Percentiles rank a stretch among this genome's conserved stretches.
Conservation (phyloP, 2,888 invertebrate genomes). For the Fabriciana adippe region DNA sequence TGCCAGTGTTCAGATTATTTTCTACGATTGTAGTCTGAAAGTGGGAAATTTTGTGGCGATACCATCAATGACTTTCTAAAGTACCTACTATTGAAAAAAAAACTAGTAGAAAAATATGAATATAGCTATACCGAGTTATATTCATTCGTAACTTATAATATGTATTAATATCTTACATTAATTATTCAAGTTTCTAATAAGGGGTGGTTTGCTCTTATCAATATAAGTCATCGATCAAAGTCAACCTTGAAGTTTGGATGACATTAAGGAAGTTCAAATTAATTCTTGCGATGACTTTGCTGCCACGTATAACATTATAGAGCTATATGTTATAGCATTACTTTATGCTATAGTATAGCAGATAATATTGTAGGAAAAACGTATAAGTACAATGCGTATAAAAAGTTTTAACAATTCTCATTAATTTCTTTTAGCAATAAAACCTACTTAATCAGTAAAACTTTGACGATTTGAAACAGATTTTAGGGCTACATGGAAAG, state of each 20-base stretch:
- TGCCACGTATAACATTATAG: background rate
- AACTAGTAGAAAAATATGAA: background rate
- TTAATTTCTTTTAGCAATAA: background rate
- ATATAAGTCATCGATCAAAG: slow-evolving; percentile 18
- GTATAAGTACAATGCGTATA: too few relatives aligned
- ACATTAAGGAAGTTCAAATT: slow-evolving; percentile 19
- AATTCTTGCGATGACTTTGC: slow-evolving; percentile 18
- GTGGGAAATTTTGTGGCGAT: slow-evolving; percentile 4
- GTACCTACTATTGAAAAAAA: background rate
- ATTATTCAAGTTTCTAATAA: slow-evolving; percentile 8
- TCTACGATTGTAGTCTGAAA: slow-evolving; percentile 19
- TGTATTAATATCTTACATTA: background rate
- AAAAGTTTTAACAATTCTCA: background rate
- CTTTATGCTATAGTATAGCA: background rate
- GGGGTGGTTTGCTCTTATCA: slow-evolving; percentile 8
- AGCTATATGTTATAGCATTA: background rate
- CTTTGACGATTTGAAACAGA: background rate
- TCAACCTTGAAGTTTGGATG: slow-evolving; percentile 17
- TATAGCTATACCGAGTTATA: too few relatives aligned
- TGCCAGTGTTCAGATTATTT: slow-evolving; percentile 29
- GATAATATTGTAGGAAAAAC: background rate
- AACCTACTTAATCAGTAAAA: background rate
- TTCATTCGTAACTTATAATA: background rate
- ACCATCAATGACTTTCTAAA: background rate
- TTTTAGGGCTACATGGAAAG: background rate